Conservation (phyloP, 2,113 vertebrate species). For the Microcebus jonahi region DNA sequence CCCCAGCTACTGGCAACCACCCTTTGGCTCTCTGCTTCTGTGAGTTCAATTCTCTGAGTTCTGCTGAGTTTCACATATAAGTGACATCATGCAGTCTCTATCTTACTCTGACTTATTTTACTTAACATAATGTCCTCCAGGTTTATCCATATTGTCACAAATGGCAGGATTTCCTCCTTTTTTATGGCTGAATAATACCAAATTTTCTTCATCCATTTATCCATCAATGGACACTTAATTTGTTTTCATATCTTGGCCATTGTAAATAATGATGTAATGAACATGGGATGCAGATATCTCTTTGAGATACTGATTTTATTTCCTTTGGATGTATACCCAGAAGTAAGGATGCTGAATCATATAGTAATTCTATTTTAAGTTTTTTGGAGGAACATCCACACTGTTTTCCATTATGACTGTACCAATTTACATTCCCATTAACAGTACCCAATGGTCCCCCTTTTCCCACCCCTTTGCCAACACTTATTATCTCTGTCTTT, state of each 20-base stretch:
- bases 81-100: neutral
- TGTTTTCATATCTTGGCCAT: neutral
- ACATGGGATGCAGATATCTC: neutral
- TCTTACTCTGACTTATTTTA: neutral
- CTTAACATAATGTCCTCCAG: neutral
- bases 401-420: neutral
- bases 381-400: neutral
- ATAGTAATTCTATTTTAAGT: neutral
- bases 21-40: neutral
- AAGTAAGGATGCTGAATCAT: neutral
- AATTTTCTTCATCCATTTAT: neutral
- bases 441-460: no score
- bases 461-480: neutral
- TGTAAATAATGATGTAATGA: neutral
- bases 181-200: neutral
- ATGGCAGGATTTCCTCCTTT: neutral
- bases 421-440: neutral
- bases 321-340: neutral
- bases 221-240: neutral
- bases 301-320: neutral
- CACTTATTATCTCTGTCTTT: neutral
- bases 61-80: neutral
- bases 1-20: neutral
- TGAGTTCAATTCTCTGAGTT: neutral
- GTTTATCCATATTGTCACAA: neutral